These are phyloP conservation scores for Papilio dardanus DNA, from an alignment of 1,140 invertebrate genomes.

Conservation along the genomic window DNA sequence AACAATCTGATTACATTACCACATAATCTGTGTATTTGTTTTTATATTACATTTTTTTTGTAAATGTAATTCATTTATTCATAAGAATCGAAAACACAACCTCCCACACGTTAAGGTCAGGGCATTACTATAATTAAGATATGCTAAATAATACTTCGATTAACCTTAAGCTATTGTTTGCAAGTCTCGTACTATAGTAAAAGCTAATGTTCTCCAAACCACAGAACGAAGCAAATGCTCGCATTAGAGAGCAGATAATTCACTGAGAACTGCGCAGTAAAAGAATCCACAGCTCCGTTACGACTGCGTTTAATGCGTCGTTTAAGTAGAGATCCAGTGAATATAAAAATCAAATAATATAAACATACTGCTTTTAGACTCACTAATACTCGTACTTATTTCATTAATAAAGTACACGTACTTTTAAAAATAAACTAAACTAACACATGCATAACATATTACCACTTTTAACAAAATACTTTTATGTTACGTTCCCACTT, in stretches of 20 bases:
- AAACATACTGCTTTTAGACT: conserved; percentile 8
- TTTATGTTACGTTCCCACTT: too few species aligned
- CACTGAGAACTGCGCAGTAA: conserved; percentile 18
- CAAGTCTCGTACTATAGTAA: neutral
- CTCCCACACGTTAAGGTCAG: neutral
- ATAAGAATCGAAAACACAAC: too few species aligned
- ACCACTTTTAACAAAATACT: too few species aligned
- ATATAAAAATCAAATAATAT: conserved; percentile 10
- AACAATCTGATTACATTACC: neutral
- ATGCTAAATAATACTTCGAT: neutral
- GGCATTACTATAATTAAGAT: neutral
- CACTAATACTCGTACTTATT: neutral
- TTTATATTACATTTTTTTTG: neutral
- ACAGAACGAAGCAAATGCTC: conserved; percentile 9
- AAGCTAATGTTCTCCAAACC: conserved; percentile 18
- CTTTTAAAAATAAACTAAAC: neutral
- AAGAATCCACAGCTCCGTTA: conserved; percentile 15
- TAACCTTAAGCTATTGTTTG: conserved; percentile 5
- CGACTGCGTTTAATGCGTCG: conserved; percentile 13
- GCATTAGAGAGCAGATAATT: conserved; percentile 21
- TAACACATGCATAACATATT: neutral
- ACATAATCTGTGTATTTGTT: neutral
- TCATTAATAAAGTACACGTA: neutral
- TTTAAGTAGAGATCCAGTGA: conserved; percentile 15
- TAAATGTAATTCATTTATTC: too few species aligned